These are phyloP conservation scores for Hylyphantes graminicola DNA, from an alignment of 1,140 invertebrate genomes.

Conservation along the genomic window DNA sequence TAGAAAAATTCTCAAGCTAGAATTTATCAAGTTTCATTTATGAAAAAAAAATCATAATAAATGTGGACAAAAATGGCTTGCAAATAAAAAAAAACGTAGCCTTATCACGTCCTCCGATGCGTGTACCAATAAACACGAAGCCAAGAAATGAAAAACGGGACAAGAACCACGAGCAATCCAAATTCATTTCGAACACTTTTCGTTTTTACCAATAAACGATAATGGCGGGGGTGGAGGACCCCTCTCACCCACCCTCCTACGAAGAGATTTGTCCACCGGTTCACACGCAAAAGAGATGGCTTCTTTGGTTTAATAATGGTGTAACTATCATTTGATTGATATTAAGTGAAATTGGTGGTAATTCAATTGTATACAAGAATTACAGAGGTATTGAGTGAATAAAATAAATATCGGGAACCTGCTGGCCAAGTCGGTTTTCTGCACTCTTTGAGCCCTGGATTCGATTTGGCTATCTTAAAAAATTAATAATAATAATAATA, in stretches of 20 bases:
- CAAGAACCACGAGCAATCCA: constrained; percentile 12
- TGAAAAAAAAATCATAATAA: background rate
- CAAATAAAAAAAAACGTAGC: too few relatives aligned
- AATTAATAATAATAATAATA: too few relatives aligned
- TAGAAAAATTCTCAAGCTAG: background rate
- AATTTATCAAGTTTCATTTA: background rate
- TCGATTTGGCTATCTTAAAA: too few relatives aligned
- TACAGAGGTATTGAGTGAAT: too few relatives aligned
- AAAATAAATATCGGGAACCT: too few relatives aligned
- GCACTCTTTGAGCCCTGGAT: too few relatives aligned
- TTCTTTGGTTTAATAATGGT: too few relatives aligned
- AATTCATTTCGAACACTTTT: constrained; percentile 36
- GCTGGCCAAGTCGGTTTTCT: too few relatives aligned
- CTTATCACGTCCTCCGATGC: background rate
- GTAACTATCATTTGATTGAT: too few relatives aligned
- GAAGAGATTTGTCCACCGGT: background rate
- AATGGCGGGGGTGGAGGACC: background rate
- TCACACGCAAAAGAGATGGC: background rate
- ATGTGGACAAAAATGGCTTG: constrained; percentile 7
- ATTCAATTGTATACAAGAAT: too few relatives aligned
- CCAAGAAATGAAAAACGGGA: background rate
- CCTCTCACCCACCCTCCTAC: too few relatives aligned
- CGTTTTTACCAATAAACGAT: constrained; percentile 36
- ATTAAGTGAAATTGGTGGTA: too few relatives aligned
- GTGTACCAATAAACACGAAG: constrained; percentile 14